Base-by-base conservation (phyloP, 2,797 vertebrate genomes). In the Bradypodion pumilum region DNA sequence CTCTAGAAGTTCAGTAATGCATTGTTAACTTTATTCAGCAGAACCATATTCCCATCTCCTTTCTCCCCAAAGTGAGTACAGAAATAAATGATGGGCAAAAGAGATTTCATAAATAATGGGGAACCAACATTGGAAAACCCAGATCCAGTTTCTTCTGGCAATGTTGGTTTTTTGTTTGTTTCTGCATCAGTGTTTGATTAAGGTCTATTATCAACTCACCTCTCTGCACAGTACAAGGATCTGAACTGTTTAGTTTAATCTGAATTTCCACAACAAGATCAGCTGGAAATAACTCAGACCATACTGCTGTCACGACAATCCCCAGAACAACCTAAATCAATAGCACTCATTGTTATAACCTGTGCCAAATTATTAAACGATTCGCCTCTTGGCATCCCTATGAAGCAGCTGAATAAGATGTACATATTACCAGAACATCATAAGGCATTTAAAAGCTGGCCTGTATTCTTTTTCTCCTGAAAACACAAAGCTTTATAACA, bases 331-430 rank as follows among this genome's bases (percentile, higher is more conserved):
- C 12, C 44, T 60, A 78, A 86, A 75, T 0, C 27, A 63, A 0
- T 44, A 59, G 40, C 49, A 49, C 72, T 78, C 65, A 29, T 69
- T 2, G 40, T 0, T n/a, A 75, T 60, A 44, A 52, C 32, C 1
- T 59, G 35, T 13, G 23, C 73, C 82, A 37, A 80, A 83, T 82
- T 83, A 84, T 88, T 35, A 78, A 73, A 80, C 88, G n/a, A 59
- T 42, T 62, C 0, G 1, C 3, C 77, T 2, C 21, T 80, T 81
- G 19, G 1, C 0, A 32, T 74, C 83, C 5, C 5, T 52, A 27
- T 60, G 8, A 83, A 13, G 6, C 35, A 84, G 7, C 1, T 44
- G 12, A 21, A 1, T 76, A 78, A 74, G 2, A 37, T 25, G 80
- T 21, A 2, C 37, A 4, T 86, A 15, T n/a, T 49, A 4, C 3